Percentiles rank a stretch among this genome's conserved stretches.
Conservation (phyloP, 2,888 invertebrate species). For the Plagiodera versicolora region DNA sequence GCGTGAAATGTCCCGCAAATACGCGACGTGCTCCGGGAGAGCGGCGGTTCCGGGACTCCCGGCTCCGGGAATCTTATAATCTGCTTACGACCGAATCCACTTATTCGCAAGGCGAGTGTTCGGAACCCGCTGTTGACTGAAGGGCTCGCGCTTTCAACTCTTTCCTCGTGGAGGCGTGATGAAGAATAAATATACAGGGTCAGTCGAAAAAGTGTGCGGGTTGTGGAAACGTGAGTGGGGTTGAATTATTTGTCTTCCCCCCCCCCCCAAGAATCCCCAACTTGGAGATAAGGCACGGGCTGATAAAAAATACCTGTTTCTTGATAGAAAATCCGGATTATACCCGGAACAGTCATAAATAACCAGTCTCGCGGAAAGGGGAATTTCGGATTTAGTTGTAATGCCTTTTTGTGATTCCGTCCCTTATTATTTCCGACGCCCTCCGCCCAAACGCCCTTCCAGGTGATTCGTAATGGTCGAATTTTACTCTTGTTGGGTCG, state of each 20-base stretch:
- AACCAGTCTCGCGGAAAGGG: slow-evolving; percentile 11
- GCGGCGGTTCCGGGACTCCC: neutral
- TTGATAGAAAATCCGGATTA: slow-evolving; percentile 17
- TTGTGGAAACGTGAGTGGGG: too few relatives aligned
- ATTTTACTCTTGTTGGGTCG: slow-evolving; percentile 13
- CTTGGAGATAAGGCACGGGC: slow-evolving; percentile 7
- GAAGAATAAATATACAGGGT: too few relatives aligned
- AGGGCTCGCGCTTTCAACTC: too few relatives aligned
- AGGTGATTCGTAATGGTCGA: slow-evolving; percentile 26
- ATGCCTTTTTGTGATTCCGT: slow-evolving; percentile 17
- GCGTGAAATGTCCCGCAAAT: slow-evolving; percentile 12
- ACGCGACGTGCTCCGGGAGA: slow-evolving; percentile 1
- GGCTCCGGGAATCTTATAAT: neutral
- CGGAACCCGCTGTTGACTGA: too few relatives aligned
- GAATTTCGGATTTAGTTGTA: slow-evolving; percentile 25
- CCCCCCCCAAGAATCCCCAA: too few relatives aligned
- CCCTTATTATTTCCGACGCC: slow-evolving; percentile 27
- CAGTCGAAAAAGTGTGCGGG: too few relatives aligned
- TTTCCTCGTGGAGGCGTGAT: too few relatives aligned
- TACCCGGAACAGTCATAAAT: slow-evolving; percentile 19
- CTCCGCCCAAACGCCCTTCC: neutral
- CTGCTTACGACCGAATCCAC: too few relatives aligned
- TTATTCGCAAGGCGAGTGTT: too few relatives aligned
- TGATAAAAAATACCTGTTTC: slow-evolving; percentile 17
- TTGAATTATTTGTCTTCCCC: too few relatives aligned